Evolutionary conservation across 2,797 vertebrate species (phyloP).

Genomic region (Malacoraja senta): DNA sequence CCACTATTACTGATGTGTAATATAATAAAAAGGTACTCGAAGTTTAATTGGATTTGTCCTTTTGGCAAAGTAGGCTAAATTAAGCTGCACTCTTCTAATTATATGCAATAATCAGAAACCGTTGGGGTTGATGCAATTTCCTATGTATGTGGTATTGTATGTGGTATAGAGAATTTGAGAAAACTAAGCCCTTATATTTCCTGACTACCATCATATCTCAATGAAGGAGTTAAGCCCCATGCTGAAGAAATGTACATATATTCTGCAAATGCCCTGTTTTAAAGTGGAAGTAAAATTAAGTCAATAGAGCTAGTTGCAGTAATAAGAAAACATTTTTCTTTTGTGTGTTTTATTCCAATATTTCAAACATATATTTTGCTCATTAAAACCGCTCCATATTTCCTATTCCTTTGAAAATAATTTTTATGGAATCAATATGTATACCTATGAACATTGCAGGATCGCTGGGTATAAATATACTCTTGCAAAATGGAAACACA

Average conservation of each 20-base stretch:
- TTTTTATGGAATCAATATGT: background rate
- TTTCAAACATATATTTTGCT: background rate
- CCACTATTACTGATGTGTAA: background rate
- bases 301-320: background rate
- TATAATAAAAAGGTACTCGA: background rate
- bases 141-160: background rate
- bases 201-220: background rate
- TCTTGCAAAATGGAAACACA: background rate
- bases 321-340: background rate
- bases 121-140: background rate
- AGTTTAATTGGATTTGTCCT: background rate
- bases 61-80: background rate
- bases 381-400: background rate
- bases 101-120: background rate
- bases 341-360: background rate
- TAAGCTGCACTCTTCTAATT: background rate
- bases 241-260: background rate
- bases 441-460: background rate
- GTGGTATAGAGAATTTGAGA: background rate
- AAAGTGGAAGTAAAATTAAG: background rate
- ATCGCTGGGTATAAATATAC: background rate
- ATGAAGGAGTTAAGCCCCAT: background rate
- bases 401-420: background rate
- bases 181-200: background rate
- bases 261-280: background rate